These are phyloP conservation scores for Zaprionus obscuricornis DNA, from an alignment of 2,888 invertebrate genomes.

Conservation along the genomic window DNA sequence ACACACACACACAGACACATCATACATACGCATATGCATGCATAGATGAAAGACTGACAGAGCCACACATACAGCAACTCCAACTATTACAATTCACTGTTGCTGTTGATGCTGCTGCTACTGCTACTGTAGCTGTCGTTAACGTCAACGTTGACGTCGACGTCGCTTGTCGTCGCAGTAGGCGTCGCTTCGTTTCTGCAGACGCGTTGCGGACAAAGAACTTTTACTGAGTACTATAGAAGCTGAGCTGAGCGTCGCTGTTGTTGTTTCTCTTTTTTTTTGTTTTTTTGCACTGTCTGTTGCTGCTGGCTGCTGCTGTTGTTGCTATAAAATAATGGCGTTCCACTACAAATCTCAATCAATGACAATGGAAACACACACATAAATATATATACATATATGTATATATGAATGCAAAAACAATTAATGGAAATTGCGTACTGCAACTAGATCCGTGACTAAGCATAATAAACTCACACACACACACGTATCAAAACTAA, in stretches of 20 bases:
- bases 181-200: constrained; percentile 24
- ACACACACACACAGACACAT: constrained; percentile 1
- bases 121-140: background rate
- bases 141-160: constrained; percentile 19
- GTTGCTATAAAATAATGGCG: background rate
- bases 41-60: no score
- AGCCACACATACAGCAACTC: constrained; percentile 40
- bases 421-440: constrained; percentile 24
- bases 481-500: constrained; percentile 34
- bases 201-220: constrained; percentile 57
- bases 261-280: constrained; percentile 34
- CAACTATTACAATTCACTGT: constrained; percentile 35
- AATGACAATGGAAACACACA: constrained; percentile 38
- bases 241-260: constrained; percentile 24
- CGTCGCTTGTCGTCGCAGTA: constrained; percentile 7
- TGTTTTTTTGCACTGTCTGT: constrained; percentile 26
- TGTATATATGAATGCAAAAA: background rate
- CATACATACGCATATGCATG: background rate
- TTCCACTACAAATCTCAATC: constrained; percentile 31
- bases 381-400: constrained; percentile 12
- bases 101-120: constrained; percentile 4
- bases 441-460: constrained; percentile 31
- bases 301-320: constrained; percentile 1
- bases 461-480: constrained; percentile 33
- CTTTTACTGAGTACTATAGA: constrained; percentile 50